These are phyloP conservation scores for Triplophysa tibetana DNA, from an alignment of 2,113 vertebrate genomes.

Conservation along the genomic window DNA sequence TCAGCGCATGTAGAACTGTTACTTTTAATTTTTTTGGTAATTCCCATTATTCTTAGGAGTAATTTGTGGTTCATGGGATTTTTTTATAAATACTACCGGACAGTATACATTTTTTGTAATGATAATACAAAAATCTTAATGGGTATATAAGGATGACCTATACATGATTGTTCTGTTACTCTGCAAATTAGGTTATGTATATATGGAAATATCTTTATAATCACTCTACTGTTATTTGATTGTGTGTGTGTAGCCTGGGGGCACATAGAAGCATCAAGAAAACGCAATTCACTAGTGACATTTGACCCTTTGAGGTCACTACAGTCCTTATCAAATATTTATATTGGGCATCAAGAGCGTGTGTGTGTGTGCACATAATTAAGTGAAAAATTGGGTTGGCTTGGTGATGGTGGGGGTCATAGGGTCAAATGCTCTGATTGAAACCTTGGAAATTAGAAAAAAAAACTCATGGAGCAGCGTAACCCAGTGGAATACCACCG, in stretches of 20 bases:
- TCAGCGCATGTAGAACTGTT: too few species aligned
- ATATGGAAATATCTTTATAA: background rate
- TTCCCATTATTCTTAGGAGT: too few species aligned
- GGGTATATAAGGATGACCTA: background rate
- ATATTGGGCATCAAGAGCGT: background rate
- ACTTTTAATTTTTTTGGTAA: too few species aligned
- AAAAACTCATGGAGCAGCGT: background rate
- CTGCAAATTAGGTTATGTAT: background rate
- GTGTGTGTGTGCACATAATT: background rate
- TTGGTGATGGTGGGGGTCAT: background rate
- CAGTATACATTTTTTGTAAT: too few species aligned
- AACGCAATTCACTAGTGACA: background rate
- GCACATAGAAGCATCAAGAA: too few species aligned
- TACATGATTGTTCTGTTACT: too few species aligned
- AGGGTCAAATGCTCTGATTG: constrained; percentile 6
- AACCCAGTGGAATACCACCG: background rate
- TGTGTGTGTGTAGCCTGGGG: background rate
- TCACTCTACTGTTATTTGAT: background rate
- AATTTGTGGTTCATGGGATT: too few species aligned
- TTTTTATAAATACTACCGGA: too few species aligned
- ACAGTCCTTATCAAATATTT: background rate
- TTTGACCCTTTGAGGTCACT: background rate
- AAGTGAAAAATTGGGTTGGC: background rate
- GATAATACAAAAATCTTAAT: background rate
- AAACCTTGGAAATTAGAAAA: background rate